Evolutionary conservation across 2,797 vertebrate genomes (phyloP).

Genomic region (Platyrinchus mystaceus): DNA sequence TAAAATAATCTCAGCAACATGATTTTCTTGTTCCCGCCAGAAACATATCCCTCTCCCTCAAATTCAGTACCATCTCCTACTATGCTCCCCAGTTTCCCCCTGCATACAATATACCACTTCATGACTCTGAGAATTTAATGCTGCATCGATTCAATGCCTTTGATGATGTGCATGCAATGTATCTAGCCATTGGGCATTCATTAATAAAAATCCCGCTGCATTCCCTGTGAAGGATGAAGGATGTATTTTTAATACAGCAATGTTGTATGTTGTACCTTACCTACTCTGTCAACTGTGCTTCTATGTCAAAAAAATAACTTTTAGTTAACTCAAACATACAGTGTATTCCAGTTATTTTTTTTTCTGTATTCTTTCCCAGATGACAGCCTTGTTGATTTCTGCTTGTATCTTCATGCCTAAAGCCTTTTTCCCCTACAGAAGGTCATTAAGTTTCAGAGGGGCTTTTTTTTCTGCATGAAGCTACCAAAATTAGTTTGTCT

Average conservation of each 20-base stretch:
- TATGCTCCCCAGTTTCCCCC: neutral
- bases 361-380: neutral
- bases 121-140: neutral
- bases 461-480: neutral
- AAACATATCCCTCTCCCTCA: neutral
- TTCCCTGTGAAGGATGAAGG: neutral
- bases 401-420: slow-evolving; percentile 38
- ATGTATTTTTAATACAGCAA: neutral
- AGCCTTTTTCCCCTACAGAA: slow-evolving; percentile 51
- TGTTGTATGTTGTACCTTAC: neutral
- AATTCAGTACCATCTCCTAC: neutral
- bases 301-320: slow-evolving; percentile 27
- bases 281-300: neutral
- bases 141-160: neutral
- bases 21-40: neutral
- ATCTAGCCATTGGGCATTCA: neutral
- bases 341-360: neutral
- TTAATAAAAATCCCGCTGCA: neutral
- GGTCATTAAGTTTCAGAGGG: slow-evolving; percentile 46
- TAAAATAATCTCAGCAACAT: neutral
- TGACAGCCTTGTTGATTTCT: slow-evolving; percentile 46
- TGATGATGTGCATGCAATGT: neutral
- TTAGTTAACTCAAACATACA: neutral
- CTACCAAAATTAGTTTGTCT: slow-evolving; percentile 39
- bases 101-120: neutral